Evolutionary conservation across 2,797 vertebrate genomes (phyloP).

Genomic region (Epinephelus malabaricus): DNA sequence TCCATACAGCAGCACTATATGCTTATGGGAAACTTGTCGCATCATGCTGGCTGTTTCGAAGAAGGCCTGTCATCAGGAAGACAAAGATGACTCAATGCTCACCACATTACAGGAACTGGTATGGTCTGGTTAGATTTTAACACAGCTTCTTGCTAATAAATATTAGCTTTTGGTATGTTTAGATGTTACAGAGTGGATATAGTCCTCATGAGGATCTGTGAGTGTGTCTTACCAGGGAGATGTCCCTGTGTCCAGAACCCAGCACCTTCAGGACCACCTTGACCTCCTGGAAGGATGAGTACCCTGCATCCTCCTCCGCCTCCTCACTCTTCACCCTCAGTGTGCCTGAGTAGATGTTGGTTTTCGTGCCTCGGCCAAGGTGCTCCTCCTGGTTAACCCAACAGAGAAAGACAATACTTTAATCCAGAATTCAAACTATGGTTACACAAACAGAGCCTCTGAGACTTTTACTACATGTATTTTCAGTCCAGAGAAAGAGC

Average conservation of each 20-base stretch:
- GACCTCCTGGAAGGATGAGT: constrained; percentile 88
- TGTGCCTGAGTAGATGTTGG: constrained; percentile 93
- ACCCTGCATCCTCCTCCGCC: constrained; percentile 82
- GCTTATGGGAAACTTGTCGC: constrained; percentile 97
- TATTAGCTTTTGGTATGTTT: background rate
- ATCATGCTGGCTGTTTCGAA: constrained; percentile 99
- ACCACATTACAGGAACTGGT: background rate
- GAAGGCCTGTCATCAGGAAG: constrained; percentile 88
- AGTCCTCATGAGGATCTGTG: background rate
- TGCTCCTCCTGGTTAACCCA: constrained; percentile 89
- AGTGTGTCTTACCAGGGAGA: constrained; percentile 91
- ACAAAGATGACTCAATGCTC: background rate
- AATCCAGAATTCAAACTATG: background rate
- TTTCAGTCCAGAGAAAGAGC: background rate
- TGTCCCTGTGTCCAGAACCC: constrained; percentile 96
- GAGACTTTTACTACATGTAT: background rate
- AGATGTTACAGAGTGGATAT: background rate
- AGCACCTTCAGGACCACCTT: constrained; percentile 97
- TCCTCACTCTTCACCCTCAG: constrained; percentile 92
- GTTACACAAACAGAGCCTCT: background rate
- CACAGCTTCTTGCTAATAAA: background rate
- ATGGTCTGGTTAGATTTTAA: background rate
- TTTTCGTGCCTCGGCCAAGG: constrained; percentile 93
- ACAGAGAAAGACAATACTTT: background rate
- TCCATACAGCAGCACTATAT: constrained; percentile 95